A percentile compares a stretch with the other conserved stretches of the same genome.
These are phyloP conservation scores for Salvator merianae DNA, from an alignment of 2,113 vertebrate species.

Conservation along the genomic window DNA sequence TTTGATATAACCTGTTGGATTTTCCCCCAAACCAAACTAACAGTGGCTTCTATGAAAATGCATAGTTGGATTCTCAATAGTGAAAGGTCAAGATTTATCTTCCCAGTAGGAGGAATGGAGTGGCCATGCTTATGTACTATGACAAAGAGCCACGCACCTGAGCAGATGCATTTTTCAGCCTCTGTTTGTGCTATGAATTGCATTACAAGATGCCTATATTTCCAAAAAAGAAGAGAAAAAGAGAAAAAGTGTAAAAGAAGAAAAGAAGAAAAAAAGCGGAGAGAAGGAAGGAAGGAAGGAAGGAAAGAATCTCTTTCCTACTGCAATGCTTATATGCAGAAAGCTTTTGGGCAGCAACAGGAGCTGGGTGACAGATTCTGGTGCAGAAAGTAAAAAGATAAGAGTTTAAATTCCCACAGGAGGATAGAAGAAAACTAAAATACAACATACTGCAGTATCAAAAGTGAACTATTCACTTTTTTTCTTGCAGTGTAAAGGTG, in stretches of 20 bases:
- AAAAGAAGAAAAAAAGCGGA: too few relatives aligned
- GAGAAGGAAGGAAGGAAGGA: too few relatives aligned
- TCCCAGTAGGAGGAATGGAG: not conserved
- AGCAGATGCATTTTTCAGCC: slow-evolving; percentile 37
- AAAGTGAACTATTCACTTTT: not conserved
- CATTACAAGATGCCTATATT: not conserved
- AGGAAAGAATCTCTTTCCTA: too few relatives aligned
- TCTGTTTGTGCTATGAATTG: slow-evolving; percentile 13
- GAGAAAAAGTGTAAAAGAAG: too few relatives aligned
- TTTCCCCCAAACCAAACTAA: too few relatives aligned
- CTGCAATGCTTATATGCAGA: slow-evolving; percentile 1
- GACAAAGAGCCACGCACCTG: slow-evolving; percentile 24
- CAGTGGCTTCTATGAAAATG: not conserved
- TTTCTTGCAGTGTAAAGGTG: accelerated
- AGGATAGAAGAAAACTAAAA: slow-evolving; percentile 2
- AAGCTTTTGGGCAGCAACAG: not conserved
- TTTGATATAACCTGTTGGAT: too few relatives aligned
- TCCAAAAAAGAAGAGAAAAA: too few relatives aligned
- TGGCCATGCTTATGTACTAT: slow-evolving; percentile 40
- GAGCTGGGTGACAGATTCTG: not conserved
- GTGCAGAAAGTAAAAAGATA: not conserved
- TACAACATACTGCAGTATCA: slow-evolving; percentile 7
- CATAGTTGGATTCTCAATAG: slow-evolving; percentile 39
- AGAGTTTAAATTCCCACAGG: not conserved
- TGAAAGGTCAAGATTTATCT: slow-evolving; percentile 22